Base-by-base conservation (phyloP, 2,888 invertebrate species). In the Vandiemenella viatica region DNA sequence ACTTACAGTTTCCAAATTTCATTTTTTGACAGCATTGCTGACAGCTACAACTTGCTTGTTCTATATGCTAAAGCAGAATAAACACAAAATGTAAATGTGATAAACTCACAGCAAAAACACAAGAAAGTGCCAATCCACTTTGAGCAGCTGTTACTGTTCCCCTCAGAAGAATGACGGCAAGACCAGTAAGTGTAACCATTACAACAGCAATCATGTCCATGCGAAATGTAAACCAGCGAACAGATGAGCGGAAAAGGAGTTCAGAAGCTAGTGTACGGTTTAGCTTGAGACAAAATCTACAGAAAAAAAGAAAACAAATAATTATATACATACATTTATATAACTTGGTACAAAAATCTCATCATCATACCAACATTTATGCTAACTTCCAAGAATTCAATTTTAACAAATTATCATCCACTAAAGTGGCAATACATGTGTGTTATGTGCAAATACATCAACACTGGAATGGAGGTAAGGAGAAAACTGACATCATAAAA, bases 91-190 rank as follows among this genome's bases (percentile, higher is more conserved):
- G 26, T n/a, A 7, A 46, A 19, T 10, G 15, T 13, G 7, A 13
- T 32, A 13, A 22, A 49, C 57, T 53, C 56, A 72, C 72, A 63
- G 69, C 69, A 47, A 73, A 65, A 20, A 73, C 67, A 53, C 69
- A 70, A 1, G 71, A 66, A 23, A 75, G 62, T 3, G 71, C 72
- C 55, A 75, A 64, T 18, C 74, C 75, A 40, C 73, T 72, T 52
- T 69, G 62, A 1, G 72, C 69, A 3, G 74, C 66, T 3, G 63
- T 61, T 38, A 62, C 60, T 18, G 47, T 23, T n/a, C 63, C 63
- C 37, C 59, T 59, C 1, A 66, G 61, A 17, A 67, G 54, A n/a
- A 73, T 64, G 37, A 71, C 66, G 32, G 69, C 59, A 5, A 69
- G 53, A n/a, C 68, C 65, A 8, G 69, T 66, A 6, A 63, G 55